phyloP scores from a whole-genome alignment of 2,113 vertebrate species.

The Cavia aperea region DNA sequence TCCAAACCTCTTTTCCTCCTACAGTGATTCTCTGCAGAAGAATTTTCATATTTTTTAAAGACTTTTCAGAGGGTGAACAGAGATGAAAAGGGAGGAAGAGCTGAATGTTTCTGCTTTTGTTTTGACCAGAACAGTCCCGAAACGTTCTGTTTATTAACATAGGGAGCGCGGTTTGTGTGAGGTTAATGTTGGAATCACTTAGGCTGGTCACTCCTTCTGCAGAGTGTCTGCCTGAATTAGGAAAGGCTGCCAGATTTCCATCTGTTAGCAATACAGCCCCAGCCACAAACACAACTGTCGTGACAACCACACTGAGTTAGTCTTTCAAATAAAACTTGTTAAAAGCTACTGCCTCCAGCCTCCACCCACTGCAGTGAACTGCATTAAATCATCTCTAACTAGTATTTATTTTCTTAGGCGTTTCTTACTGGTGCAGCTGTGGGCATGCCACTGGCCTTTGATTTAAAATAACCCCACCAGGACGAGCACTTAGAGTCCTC shows the following conservation, averaged over 20 bases:
- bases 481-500: conserved; percentile 62
- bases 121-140: conserved; percentile 60
- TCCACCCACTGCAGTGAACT: conserved; percentile 72
- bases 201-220: conserved; percentile 66
- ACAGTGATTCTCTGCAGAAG: conserved; percentile 44
- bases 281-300: conserved; percentile 78
- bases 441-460: conserved; percentile 69
- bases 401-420: conserved; percentile 80
- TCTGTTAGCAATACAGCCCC: conserved; percentile 77
- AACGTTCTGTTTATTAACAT: conserved; percentile 70
- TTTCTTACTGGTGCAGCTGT: conserved; percentile 75
- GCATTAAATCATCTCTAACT: conserved; percentile 75
- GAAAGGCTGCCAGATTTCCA: conserved; percentile 75
- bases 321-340: conserved; percentile 82
- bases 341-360: conserved; percentile 78
- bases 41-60: conserved; percentile 5
- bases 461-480: conserved; percentile 76
- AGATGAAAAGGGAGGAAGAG: conserved; percentile 43
- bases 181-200: conserved; percentile 68
- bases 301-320: conserved; percentile 79
- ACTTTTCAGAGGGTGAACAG: conserved; percentile 30
- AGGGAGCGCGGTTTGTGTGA: conserved; percentile 62
- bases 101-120: conserved; percentile 56
- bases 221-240: conserved; percentile 72
- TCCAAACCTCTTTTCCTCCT: neutral